Percentiles rank a stretch among this genome's conserved stretches.
Evolutionary conservation across 2,888 invertebrate species (phyloP).

Genomic region (Euzophera pinguis): DNA sequence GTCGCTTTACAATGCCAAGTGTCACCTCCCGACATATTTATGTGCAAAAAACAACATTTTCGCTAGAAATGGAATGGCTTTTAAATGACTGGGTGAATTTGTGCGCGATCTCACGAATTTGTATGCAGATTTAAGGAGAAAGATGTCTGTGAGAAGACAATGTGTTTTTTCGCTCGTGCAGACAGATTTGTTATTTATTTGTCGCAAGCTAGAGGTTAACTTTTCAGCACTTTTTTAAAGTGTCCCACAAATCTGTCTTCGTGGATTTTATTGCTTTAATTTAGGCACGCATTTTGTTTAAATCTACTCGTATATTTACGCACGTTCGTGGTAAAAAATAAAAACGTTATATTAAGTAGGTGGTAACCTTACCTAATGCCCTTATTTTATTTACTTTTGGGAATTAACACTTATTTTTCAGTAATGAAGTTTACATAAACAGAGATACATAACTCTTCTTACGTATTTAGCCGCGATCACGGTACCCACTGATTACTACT

Average conservation of each 20-base stretch:
- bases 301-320: too few relatives aligned
- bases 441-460: too few relatives aligned
- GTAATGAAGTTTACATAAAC: too few relatives aligned
- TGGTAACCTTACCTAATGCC: too few relatives aligned
- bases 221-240: constrained; percentile 13
- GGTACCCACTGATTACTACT: too few relatives aligned
- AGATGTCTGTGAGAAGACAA: constrained; percentile 59
- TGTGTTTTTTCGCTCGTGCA: constrained; percentile 62
- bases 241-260: constrained; percentile 9
- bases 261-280: constrained; percentile 20
- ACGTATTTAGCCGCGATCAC: too few relatives aligned
- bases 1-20: constrained; percentile 44
- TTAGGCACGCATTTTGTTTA: not conserved
- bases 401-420: too few relatives aligned
- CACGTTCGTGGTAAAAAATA: too few relatives aligned
- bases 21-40: constrained; percentile 65
- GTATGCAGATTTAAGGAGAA: constrained; percentile 71
- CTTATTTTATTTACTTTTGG: too few relatives aligned
- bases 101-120: constrained; percentile 71
- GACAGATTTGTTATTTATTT: constrained; percentile 60
- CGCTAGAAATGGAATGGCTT: constrained; percentile 67
- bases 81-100: constrained; percentile 76
- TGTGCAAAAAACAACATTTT: constrained; percentile 64
- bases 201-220: constrained; percentile 35
- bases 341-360: too few relatives aligned